Percentiles rank a stretch among this genome's conserved stretches.
These are phyloP conservation scores for Lipotes vexillifer DNA, from an alignment of 2,113 vertebrate species.

Conservation along the genomic window DNA sequence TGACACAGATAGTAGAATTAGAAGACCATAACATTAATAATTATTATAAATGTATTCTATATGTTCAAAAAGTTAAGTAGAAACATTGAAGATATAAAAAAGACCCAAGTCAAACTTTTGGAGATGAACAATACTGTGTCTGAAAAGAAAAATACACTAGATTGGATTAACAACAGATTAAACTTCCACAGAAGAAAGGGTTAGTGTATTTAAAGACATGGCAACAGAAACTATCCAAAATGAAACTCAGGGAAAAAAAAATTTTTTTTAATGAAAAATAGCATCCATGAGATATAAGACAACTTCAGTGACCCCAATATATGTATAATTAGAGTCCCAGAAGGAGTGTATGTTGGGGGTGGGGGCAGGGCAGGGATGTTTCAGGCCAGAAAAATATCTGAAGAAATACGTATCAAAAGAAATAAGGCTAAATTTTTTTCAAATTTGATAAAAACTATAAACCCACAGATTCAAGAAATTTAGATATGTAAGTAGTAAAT, in stretches of 20 bases:
- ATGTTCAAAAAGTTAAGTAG: neutral
- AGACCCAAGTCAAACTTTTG: neutral
- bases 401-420: neutral
- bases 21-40: neutral
- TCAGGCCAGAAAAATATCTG: neutral
- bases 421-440: neutral
- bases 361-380: fast-evolving
- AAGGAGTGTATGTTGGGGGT: neutral
- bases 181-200: neutral
- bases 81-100: neutral
- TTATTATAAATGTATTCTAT: neutral
- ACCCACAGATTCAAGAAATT: neutral
- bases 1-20: neutral
- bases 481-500: conserved; percentile 24
- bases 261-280: neutral
- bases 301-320: neutral
- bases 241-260: neutral
- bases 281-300: neutral
- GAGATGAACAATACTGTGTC: neutral
- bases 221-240: neutral
- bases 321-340: neutral
- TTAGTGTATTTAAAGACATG: conserved; percentile 26
- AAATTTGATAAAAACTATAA: neutral
- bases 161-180: neutral
- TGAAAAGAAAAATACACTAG: neutral